A percentile compares a stretch with the other conserved stretches of the same genome.
Conservation (phyloP, 1,140 invertebrate genomes). For the Caenorhabditis latens region DNA sequence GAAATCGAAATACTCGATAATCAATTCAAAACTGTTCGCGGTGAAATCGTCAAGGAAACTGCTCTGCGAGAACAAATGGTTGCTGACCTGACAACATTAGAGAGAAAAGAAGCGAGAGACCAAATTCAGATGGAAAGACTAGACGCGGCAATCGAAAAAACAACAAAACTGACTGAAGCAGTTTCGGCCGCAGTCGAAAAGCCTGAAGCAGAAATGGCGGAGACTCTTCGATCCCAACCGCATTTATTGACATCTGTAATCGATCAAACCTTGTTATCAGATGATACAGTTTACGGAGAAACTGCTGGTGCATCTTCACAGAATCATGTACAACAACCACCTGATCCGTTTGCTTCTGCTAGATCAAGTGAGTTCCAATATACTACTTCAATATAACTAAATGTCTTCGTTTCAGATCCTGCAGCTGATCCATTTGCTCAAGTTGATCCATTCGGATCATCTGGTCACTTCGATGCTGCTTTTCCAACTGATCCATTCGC, state of each 20-base stretch:
- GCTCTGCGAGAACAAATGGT: conserved; percentile 20
- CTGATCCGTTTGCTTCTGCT: conserved; percentile 38
- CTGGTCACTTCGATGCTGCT: conserved; percentile 6
- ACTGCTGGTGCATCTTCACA: conserved; percentile 47
- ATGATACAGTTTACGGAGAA: conserved; percentile 30
- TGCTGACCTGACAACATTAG: conserved; percentile 14
- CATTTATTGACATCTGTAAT: conserved; percentile 8
- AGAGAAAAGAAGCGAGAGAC: conserved; percentile 36
- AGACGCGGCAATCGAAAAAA: conserved; percentile 16
- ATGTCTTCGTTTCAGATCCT: conserved; percentile 28
- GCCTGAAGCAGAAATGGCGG: conserved; percentile 29
- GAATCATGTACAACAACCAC: conserved; percentile 51
- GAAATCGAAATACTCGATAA: conserved; percentile 55
- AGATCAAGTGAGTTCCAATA: not conserved
- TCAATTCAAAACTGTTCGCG: conserved; percentile 41
- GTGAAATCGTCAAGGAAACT: conserved; percentile 30
- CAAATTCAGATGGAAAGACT: conserved; percentile 35
- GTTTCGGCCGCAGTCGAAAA: conserved; percentile 18
- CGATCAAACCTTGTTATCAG: conserved; percentile 25
- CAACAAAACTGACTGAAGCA: not conserved
- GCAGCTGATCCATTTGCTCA: conserved; percentile 59
- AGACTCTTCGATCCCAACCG: conserved; percentile 11
- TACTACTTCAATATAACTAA: not conserved
- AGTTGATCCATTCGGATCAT: conserved; percentile 55
- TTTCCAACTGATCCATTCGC: conserved; percentile 56